Percentiles rank a stretch among this genome's conserved stretches.
These are phyloP conservation scores for Drosophila pectinifera DNA, from an alignment of 1,140 invertebrate genomes.

Conservation along the genomic window DNA sequence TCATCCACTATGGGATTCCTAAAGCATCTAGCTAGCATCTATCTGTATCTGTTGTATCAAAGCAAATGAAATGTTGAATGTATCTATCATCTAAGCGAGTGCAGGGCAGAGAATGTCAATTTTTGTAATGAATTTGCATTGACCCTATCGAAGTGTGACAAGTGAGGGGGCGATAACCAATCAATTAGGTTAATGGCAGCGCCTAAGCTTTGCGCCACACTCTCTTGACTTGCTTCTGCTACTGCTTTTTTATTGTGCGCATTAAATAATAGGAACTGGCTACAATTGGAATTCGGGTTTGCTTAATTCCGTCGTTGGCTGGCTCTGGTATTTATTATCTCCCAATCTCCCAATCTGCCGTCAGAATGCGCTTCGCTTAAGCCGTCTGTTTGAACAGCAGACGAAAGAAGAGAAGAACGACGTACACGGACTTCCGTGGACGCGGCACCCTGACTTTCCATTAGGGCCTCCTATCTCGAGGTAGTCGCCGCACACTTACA, in stretches of 20 bases:
- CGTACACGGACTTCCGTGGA: conserved; percentile 20
- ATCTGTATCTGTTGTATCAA: conserved; percentile 18
- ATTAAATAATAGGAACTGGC: conserved; percentile 27
- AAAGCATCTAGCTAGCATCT: not conserved
- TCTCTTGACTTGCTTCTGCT: conserved; percentile 1
- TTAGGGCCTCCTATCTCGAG: not conserved
- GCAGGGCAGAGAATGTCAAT: conserved; percentile 41
- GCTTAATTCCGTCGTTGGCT: conserved; percentile 9
- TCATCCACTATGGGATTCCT: conserved; percentile 1
- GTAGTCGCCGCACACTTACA: conserved; percentile 3
- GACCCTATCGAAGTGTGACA: conserved; percentile 36
- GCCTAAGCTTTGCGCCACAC: conserved; percentile 5
- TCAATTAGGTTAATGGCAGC: conserved; percentile 69
- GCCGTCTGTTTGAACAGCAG: conserved; percentile 44
- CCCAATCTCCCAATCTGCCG: conserved; percentile 8
- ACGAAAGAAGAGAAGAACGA: conserved; percentile 14
- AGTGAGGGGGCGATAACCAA: conserved; percentile 38
- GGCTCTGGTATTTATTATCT: conserved; percentile 25
- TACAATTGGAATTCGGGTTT: conserved; percentile 36
- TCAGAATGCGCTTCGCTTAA: conserved; percentile 19
- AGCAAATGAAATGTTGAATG: conserved; percentile 5
- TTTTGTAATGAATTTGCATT: conserved; percentile 71
- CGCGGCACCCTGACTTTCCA: conserved; percentile 42
- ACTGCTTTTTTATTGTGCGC: conserved; percentile 16
- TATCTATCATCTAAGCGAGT: conserved; percentile 26